Conservation (phyloP, 2,888 invertebrate species). For the Pyrocoelia pectoralis region DNA sequence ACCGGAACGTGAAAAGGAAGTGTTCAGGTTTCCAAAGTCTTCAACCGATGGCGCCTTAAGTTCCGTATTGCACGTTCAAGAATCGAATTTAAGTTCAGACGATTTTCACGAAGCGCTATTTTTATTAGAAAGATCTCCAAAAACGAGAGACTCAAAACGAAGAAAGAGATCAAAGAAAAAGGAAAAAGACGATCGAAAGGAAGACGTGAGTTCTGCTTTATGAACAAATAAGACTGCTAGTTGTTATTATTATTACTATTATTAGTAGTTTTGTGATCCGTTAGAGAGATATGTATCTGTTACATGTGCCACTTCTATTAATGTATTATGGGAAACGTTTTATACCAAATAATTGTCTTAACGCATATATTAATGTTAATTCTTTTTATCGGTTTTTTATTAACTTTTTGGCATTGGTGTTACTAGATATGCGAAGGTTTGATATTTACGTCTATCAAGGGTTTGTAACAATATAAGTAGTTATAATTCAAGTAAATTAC, state of each 20-base stretch:
- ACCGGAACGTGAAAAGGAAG: slow-evolving; percentile 63
- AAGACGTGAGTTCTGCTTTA: slow-evolving; percentile 62
- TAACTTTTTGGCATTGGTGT: slow-evolving; percentile 31
- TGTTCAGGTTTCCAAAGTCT: slow-evolving; percentile 65
- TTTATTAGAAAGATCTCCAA: slow-evolving; percentile 63
- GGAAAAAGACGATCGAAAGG: slow-evolving; percentile 58
- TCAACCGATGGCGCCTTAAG: slow-evolving; percentile 67
- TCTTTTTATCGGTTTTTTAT: slow-evolving; percentile 32
- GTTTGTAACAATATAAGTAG: background rate
- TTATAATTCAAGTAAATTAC: slow-evolving; percentile 8
- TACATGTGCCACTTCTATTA: slow-evolving; percentile 33
- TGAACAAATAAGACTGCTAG: slow-evolving; percentile 54
- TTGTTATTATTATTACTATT: slow-evolving; percentile 46
- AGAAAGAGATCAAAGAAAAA: slow-evolving; percentile 61
- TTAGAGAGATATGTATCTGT: slow-evolving; percentile 12
- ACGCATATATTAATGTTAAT: slow-evolving; percentile 21
- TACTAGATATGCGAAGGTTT: slow-evolving; percentile 13
- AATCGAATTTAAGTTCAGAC: slow-evolving; percentile 65
- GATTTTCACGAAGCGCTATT: slow-evolving; percentile 67
- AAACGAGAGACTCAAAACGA: slow-evolving; percentile 61
- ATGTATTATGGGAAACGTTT: slow-evolving; percentile 23
- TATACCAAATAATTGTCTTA: slow-evolving; percentile 26
- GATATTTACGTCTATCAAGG: background rate
- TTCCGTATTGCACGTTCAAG: slow-evolving; percentile 65
- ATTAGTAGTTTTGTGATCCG: slow-evolving; percentile 49